Conservation (phyloP, 2,888 invertebrate species). For the Caenorhabditis uteleia region DNA sequence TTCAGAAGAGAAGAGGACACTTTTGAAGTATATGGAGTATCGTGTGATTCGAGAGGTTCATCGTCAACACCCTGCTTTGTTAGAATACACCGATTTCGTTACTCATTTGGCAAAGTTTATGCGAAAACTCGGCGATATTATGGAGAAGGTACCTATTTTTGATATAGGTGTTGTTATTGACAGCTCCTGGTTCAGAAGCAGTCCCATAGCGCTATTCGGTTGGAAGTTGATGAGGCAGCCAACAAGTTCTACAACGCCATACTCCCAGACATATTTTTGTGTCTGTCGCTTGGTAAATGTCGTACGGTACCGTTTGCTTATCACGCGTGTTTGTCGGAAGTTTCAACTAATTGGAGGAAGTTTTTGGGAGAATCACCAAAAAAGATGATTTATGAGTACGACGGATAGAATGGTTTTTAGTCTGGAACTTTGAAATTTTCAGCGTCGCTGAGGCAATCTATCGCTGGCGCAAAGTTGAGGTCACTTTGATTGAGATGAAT, state of each 20-base stretch:
- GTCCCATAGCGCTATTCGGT: no score
- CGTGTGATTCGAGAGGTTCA: no score
- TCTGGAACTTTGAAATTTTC: not conserved
- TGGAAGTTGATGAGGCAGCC: constrained; percentile 4
- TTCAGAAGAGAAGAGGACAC: no score
- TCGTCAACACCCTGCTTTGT: no score
- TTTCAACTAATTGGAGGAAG: constrained; percentile 14
- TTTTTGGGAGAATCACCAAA: constrained; percentile 24
- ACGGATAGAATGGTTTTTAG: not conserved
- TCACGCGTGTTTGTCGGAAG: constrained; percentile 19
- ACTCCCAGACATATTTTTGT: constrained; percentile 22
- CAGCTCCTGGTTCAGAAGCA: no score
- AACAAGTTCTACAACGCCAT: constrained; percentile 11
- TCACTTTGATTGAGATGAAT: constrained; percentile 21
- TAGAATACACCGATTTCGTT: no score
- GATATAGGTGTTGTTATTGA: no score
- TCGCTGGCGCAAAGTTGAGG: constrained; percentile 22
- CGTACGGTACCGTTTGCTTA: constrained; percentile 21
- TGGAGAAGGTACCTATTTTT: no score
- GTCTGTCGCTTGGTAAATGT: constrained; percentile 30
- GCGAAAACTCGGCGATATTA: no score
- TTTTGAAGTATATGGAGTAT: no score
- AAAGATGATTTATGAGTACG: constrained; percentile 20
- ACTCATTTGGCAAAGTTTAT: no score
- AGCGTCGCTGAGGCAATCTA: constrained; percentile 30